These are phyloP conservation scores for Coenonympha arcania DNA, from an alignment of 2,888 invertebrate species.

Conservation along the genomic window DNA sequence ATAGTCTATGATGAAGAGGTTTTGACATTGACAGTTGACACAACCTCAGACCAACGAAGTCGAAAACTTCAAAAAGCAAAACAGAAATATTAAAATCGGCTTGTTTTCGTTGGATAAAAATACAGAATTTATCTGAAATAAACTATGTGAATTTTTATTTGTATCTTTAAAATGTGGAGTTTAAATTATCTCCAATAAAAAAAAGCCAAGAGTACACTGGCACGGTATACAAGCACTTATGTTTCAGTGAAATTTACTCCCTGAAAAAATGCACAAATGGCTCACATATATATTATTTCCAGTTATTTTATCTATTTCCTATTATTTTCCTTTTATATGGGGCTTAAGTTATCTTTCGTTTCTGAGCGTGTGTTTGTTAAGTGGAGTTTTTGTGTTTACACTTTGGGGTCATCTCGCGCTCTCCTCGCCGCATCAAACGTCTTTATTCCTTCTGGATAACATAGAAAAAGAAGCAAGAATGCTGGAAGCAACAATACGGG, in stretches of 20 bases:
- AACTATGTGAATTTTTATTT: not conserved
- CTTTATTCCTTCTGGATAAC: slow-evolving; percentile 73
- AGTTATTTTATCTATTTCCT: slow-evolving; percentile 44
- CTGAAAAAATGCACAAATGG: slow-evolving; percentile 50
- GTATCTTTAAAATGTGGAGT: slow-evolving; percentile 11
- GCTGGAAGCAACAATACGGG: slow-evolving; percentile 77
- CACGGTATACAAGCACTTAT: not conserved
- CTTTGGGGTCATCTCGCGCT: slow-evolving; percentile 78
- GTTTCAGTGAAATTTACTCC: not conserved
- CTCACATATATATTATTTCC: slow-evolving; percentile 41
- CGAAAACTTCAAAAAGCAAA: too few species aligned
- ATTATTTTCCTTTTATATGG: slow-evolving; percentile 53
- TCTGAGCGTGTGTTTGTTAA: slow-evolving; percentile 43
- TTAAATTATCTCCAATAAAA: not conserved
- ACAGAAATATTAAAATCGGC: too few species aligned
- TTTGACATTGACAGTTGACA: too few species aligned
- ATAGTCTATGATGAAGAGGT: too few species aligned
- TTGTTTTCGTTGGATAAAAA: not conserved
- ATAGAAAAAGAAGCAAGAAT: slow-evolving; percentile 76
- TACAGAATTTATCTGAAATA: not conserved
- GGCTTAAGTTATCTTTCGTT: slow-evolving; percentile 46
- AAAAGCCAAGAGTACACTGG: not conserved
- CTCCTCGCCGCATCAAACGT: slow-evolving; percentile 78
- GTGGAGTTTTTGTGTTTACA: slow-evolving; percentile 51
- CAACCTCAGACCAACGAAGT: too few species aligned